Percentiles rank a stretch among this genome's conserved stretches.
These are phyloP conservation scores for Hypolimnas misippus DNA, from an alignment of 2,888 invertebrate species.

Conservation along the genomic window DNA sequence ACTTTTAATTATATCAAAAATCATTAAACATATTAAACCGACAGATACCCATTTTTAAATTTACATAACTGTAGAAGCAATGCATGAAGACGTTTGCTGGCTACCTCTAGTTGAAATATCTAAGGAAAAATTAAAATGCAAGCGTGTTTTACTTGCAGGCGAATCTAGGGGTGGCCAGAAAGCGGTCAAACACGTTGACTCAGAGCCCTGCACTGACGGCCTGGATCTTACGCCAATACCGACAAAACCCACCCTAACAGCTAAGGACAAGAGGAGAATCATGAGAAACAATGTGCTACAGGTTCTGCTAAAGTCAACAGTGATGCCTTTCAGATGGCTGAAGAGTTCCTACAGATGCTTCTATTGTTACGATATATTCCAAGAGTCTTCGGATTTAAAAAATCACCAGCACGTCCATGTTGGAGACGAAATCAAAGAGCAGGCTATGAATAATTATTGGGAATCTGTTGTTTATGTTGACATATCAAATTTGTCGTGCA, in stretches of 20 bases:
- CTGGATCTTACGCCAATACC: slow-evolving; percentile 22
- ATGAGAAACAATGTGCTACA: slow-evolving; percentile 71
- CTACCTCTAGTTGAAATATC: slow-evolving; percentile 53
- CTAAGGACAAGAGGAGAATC: slow-evolving; percentile 65
- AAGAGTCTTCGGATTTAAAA: slow-evolving; percentile 69
- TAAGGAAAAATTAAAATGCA: slow-evolving; percentile 44
- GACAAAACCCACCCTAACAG: slow-evolving; percentile 46
- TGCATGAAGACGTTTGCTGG: slow-evolving; percentile 51
- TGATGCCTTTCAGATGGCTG: slow-evolving; percentile 77
- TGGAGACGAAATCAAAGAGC: slow-evolving; percentile 61
- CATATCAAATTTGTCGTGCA: slow-evolving; percentile 64
- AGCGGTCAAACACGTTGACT: slow-evolving; percentile 42
- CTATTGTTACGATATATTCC: slow-evolving; percentile 78
- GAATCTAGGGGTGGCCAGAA: slow-evolving; percentile 71
- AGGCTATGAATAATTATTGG: slow-evolving; percentile 76
- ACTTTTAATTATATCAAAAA: no score
- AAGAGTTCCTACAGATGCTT: slow-evolving; percentile 77
- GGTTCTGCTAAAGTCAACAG: slow-evolving; percentile 65
- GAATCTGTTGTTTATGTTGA: slow-evolving; percentile 74
- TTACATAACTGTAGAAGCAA: not conserved
- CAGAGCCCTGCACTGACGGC: slow-evolving; percentile 33
- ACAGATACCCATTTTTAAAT: no score
- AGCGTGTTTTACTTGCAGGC: slow-evolving; percentile 74
- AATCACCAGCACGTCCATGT: slow-evolving; percentile 62
- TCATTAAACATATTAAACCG: no score